Evolutionary conservation across 30 jellyfish, hydroid and myxozoan species (phyloP).

Genomic region (Aurelia coerulea): DNA sequence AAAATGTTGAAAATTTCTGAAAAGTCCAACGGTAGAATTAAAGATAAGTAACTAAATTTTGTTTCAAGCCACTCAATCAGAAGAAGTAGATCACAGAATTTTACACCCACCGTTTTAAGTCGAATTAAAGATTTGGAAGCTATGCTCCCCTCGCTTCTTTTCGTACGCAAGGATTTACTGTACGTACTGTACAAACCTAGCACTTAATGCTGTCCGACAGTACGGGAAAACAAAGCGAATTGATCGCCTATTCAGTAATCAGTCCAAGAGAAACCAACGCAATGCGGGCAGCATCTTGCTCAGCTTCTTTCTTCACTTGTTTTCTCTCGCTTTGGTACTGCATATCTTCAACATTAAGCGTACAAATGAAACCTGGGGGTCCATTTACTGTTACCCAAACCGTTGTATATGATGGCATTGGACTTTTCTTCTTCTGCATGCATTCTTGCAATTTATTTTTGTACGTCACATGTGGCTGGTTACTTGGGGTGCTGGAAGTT

Average conservation of each 20-base stretch:
- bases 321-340: slow-evolving; percentile 12
- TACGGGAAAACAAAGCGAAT: too few relatives aligned
- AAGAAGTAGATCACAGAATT: too few relatives aligned
- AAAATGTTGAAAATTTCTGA: too few relatives aligned
- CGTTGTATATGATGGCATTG: slow-evolving; percentile 38
- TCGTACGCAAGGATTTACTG: too few relatives aligned
- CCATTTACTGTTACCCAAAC: not conserved
- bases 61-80: too few relatives aligned
- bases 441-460: slow-evolving; percentile 57
- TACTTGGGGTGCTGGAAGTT: not conserved
- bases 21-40: too few relatives aligned
- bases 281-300: slow-evolving; percentile 54
- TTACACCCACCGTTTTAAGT: too few relatives aligned
- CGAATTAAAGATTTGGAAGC: too few relatives aligned
- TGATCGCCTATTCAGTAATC: not conserved
- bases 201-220: too few relatives aligned
- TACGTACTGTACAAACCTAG: too few relatives aligned
- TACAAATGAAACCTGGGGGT: slow-evolving; percentile 7
- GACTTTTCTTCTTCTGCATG: slow-evolving; percentile 29
- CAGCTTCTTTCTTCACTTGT: slow-evolving; percentile 55
- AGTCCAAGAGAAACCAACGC: slow-evolving; percentile 54
- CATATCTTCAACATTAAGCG: slow-evolving; percentile 36
- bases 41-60: too few relatives aligned
- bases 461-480: slow-evolving; percentile 12
- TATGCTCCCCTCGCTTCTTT: too few relatives aligned